These are phyloP conservation scores for Latheticus oryzae DNA, from an alignment of 2,888 invertebrate species.

Conservation along the genomic window DNA sequence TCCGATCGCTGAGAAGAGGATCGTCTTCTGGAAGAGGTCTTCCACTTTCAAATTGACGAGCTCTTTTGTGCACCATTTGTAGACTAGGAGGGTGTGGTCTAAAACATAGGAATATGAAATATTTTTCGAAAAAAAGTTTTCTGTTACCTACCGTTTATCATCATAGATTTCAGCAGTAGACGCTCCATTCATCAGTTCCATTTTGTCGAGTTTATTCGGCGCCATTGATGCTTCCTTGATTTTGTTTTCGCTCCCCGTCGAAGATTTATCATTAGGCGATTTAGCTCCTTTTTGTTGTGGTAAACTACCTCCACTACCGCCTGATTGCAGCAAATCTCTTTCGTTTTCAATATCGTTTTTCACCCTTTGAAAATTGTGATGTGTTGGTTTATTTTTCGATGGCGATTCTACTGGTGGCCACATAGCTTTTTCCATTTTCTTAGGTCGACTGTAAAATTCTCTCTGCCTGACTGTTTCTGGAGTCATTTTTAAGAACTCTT, in stretches of 20 bases:
- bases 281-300: constrained; percentile 52
- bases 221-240: constrained; percentile 55
- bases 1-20: constrained; percentile 71
- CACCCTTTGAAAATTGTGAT: constrained; percentile 67
- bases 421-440: constrained; percentile 76
- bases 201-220: constrained; percentile 49
- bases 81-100: constrained; percentile 65
- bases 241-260: constrained; percentile 36
- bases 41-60: constrained; percentile 79
- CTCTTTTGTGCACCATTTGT: constrained; percentile 79
- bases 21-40: constrained; percentile 70
- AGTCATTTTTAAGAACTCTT: constrained; percentile 85
- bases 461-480: constrained; percentile 66
- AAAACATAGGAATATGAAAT: constrained; percentile 29
- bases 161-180: constrained; percentile 41
- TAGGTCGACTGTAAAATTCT: constrained; percentile 84
- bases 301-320: constrained; percentile 32
- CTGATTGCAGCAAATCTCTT: constrained; percentile 54
- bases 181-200: constrained; percentile 46
- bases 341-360: constrained; percentile 66
- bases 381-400: constrained; percentile 64
- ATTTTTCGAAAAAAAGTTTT: not conserved
- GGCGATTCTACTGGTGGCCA: constrained; percentile 75
- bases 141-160: constrained; percentile 44
- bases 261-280: constrained; percentile 49